Percentiles rank a stretch among this genome's conserved stretches.
Evolutionary conservation across 2,888 invertebrate genomes (phyloP).

Genomic region (Sympetrum striolatum): DNA sequence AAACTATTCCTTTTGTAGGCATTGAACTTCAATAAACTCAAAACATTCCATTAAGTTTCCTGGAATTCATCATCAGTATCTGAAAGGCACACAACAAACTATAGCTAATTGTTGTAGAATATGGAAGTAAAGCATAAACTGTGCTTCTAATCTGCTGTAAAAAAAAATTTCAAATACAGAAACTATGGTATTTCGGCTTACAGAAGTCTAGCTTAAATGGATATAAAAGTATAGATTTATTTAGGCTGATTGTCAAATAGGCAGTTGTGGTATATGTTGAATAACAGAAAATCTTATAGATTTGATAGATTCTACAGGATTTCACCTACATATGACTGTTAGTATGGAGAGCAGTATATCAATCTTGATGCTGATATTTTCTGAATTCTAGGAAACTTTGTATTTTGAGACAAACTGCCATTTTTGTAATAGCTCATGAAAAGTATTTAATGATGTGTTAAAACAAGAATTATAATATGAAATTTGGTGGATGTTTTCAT

Average conservation of each 20-base stretch:
- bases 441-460: neutral
- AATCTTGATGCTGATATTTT: neutral
- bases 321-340: neutral
- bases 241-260: constrained; percentile 10
- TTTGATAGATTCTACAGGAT: neutral
- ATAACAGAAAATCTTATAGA: neutral
- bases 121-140: neutral
- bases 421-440: neutral
- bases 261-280: constrained; percentile 4
- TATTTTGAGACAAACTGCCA: constrained; percentile 15
- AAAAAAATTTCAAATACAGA: neutral
- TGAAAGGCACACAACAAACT: neutral
- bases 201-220: neutral
- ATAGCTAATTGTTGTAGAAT: constrained; percentile 1
- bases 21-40: neutral
- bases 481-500: constrained; percentile 21
- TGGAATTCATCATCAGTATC: neutral
- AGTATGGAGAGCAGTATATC: neutral
- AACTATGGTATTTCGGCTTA: neutral
- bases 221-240: neutral
- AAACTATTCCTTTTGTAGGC: constrained; percentile 8
- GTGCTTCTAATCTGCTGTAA: constrained; percentile 17
- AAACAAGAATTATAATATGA: neutral
- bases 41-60: constrained; percentile 40
- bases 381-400: constrained; percentile 33